Percentiles rank a stretch among this genome's conserved stretches.
Conservation (phyloP, 2,797 vertebrate species). For the Chanos chanos region DNA sequence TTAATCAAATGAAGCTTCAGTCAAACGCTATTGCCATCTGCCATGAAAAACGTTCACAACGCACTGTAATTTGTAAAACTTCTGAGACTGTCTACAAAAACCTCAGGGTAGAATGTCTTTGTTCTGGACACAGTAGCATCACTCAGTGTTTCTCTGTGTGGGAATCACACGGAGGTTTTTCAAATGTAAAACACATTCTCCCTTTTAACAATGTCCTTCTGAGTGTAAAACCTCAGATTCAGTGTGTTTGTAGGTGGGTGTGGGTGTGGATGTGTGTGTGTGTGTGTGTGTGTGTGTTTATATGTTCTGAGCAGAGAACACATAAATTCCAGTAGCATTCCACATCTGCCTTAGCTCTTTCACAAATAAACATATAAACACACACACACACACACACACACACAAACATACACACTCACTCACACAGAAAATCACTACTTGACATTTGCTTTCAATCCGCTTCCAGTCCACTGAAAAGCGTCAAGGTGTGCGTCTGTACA, state of each 20-base stretch:
- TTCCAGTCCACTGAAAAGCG: slow-evolving; percentile 45
- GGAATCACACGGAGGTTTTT: too few relatives aligned
- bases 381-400: slow-evolving; percentile 3
- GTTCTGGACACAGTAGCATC: too few relatives aligned
- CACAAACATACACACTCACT: neutral
- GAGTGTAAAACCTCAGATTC: slow-evolving; percentile 8
- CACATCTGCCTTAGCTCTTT: slow-evolving; percentile 24
- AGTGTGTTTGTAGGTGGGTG: slow-evolving; percentile 1
- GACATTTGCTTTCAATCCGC: slow-evolving; percentile 35
- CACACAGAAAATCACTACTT: slow-evolving; percentile 10
- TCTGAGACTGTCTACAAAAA: too few relatives aligned
- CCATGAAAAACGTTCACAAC: too few relatives aligned
- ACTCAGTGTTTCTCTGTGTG: too few relatives aligned
- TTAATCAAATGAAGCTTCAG: too few relatives aligned
- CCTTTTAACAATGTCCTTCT: neutral
- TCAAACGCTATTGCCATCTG: too few relatives aligned
- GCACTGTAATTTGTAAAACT: too few relatives aligned
- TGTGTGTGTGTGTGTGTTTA: neutral
- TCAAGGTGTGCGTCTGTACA: slow-evolving; percentile 21
- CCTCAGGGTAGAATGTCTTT: too few relatives aligned
- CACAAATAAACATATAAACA: slow-evolving; percentile 4
- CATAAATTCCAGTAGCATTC: neutral
- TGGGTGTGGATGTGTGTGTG: neutral
- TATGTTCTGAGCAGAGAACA: slow-evolving; percentile 3
- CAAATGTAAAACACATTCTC: too few relatives aligned